phyloP scores from a whole-genome alignment of 2,888 invertebrate genomes.

The Sussaba pulchella region DNA sequence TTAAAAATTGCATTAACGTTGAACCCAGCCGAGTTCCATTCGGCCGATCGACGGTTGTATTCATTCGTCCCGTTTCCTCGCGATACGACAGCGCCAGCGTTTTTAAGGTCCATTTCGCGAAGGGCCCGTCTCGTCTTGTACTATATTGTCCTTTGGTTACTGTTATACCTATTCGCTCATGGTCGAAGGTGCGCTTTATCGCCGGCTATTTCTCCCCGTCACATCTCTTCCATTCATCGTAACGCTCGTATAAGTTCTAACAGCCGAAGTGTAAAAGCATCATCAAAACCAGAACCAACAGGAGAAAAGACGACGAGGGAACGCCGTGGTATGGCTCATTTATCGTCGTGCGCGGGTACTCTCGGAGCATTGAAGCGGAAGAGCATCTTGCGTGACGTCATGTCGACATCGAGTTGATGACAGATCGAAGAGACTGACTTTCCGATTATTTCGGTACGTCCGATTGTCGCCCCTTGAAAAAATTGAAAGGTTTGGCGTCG shows the following conservation, averaged over 20 bases:
- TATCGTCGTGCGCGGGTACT: background rate
- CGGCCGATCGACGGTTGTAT: conserved; percentile 42
- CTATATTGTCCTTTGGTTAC: conserved; percentile 47
- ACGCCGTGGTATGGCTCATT: conserved; percentile 5
- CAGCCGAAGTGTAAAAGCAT: conserved; percentile 43
- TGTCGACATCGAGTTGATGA: background rate
- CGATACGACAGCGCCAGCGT: conserved; percentile 43
- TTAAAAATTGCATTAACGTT: conserved; percentile 82
- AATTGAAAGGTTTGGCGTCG: background rate
- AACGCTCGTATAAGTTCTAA: conserved; percentile 61
- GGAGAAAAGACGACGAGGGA: conserved; percentile 5
- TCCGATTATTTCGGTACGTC: too few species aligned
- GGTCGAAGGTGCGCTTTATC: conserved; percentile 48
- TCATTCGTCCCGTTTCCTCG: conserved; percentile 45
- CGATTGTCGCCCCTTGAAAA: background rate
- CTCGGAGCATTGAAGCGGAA: background rate
- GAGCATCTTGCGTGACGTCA: background rate
- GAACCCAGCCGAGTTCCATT: conserved; percentile 55
- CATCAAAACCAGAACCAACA: conserved; percentile 22
- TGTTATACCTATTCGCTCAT: conserved; percentile 49
- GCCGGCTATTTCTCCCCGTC: conserved; percentile 30
- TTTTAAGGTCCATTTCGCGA: conserved; percentile 58
- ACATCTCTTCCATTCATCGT: conserved; percentile 26
- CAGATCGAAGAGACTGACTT: too few species aligned
- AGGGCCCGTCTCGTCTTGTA: conserved; percentile 11